Base-by-base conservation (phyloP, 2,113 vertebrate species). In the Craseonycteris thonglongyai region DNA sequence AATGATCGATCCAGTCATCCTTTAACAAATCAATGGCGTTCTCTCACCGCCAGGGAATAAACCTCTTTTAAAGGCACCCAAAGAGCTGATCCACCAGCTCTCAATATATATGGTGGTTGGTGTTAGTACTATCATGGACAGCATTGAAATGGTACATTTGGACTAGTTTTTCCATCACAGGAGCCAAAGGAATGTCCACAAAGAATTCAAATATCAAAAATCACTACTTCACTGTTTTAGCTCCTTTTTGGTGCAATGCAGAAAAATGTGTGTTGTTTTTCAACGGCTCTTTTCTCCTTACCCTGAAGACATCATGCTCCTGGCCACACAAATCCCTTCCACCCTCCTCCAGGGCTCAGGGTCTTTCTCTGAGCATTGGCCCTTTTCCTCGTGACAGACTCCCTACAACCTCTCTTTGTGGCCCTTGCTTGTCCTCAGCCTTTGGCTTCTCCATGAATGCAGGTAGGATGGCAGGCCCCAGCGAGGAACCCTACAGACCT, bases 401-500 rank as follows among this genome's bases (percentile, higher is more conserved):
- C 61, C 58, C 66, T 14, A 0, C 15, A 38, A 18, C 3, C 47
- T 85, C 42, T 59, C 47, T 38, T 19, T 2, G 0, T 21, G 47
- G 40, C 30, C 24, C 2, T 7, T 2, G 8, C 11, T 80, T n/a
- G 22, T 28, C 54, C 26, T 18, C 40, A 22, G 56, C 30, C 35
- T 10, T 11, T 13, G 14, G 38, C 58, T 89, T 58, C 35, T 30
- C 2, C 5, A 1, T 6, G 65, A 87, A 30, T 5, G 6, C 14
- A 45, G 33, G 15, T 4, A 19, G 30, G 40, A 65, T 7, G 47
- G 30, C 30, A 2, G 15, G 26, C n/a, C 7, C 0, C n/a, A 30
- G 58, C 24, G 24, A 18, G 35, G 26, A 49, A 49, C 47, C 68
- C 19, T 1, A 0, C 0, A 7, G 54, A 42, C 19, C 35, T 33